Evolutionary conservation across 2,113 vertebrate species (phyloP).

Genomic region (Strix uralensis): DNA sequence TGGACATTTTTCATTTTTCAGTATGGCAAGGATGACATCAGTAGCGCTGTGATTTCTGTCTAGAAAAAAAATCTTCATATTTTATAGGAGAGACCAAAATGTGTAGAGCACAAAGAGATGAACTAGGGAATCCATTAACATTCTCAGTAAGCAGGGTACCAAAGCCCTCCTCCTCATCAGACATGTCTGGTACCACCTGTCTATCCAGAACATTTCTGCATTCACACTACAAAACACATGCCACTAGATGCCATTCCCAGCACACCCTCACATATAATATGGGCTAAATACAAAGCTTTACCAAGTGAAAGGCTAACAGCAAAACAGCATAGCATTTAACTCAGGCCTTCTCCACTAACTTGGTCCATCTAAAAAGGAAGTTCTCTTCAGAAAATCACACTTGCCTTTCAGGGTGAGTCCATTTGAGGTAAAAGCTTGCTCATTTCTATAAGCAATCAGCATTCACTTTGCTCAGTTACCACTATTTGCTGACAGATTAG

Average conservation of each 20-base stretch:
- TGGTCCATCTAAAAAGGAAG: background rate
- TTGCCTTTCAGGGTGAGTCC: background rate
- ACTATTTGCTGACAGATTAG: background rate
- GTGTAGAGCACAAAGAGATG: background rate
- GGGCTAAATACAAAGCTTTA: background rate
- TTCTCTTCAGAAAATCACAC: background rate
- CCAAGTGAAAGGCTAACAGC: background rate
- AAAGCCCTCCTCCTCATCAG: background rate
- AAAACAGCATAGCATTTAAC: background rate
- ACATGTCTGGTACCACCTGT: background rate
- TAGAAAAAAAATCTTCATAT: background rate
- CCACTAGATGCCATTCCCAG: background rate
- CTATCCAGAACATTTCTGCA: background rate
- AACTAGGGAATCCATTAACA: background rate
- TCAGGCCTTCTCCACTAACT: background rate
- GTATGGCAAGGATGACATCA: background rate
- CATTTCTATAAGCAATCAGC: background rate
- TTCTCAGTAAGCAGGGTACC: background rate
- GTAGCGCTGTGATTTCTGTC: background rate
- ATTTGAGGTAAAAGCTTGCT: background rate
- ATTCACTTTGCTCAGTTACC: background rate
- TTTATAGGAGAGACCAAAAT: background rate
- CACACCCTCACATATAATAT: background rate
- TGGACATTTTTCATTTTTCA: background rate
- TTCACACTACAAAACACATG: background rate